Percentiles rank a stretch among this genome's conserved stretches.
phyloP scores from a whole-genome alignment of 2,888 invertebrate genomes.

The Sepioteuthis lessoniana region DNA sequence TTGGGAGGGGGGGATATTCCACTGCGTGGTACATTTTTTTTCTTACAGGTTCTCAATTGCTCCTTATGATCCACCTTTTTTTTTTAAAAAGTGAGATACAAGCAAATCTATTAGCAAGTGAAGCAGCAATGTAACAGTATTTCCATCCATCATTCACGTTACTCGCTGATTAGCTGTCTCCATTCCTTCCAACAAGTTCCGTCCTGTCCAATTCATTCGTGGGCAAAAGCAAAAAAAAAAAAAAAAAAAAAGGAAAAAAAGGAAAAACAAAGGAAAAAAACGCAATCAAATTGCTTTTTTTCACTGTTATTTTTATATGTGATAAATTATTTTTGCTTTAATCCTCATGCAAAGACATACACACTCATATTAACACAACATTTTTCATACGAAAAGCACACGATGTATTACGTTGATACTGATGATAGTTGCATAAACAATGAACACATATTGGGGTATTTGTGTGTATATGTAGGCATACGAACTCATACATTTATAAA shows the following conservation, averaged over 20 bases:
- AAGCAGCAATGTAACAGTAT: conserved; percentile 10
- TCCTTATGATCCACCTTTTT: background rate
- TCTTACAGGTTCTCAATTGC: background rate
- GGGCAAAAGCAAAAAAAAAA: background rate
- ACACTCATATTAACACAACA: background rate
- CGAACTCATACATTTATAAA: background rate
- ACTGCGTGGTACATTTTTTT: background rate
- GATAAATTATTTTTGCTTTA: background rate
- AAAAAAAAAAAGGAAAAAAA: too few species aligned
- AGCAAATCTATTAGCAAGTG: background rate
- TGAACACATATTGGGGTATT: background rate
- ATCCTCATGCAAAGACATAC: background rate
- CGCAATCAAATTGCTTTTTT: too few species aligned
- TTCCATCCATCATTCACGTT: conserved; percentile 8
- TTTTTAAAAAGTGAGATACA: background rate
- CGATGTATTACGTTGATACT: background rate
- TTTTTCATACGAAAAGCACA: background rate
- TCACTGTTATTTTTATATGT: background rate
- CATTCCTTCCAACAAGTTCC: background rate
- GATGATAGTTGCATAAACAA: background rate
- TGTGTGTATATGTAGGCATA: background rate
- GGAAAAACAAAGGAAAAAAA: too few species aligned
- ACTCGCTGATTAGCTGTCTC: background rate
- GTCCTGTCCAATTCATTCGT: background rate
- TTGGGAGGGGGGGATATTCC: background rate